Evolutionary conservation across 2,888 invertebrate genomes (phyloP).

Genomic region (Cheilosia grossa): DNA sequence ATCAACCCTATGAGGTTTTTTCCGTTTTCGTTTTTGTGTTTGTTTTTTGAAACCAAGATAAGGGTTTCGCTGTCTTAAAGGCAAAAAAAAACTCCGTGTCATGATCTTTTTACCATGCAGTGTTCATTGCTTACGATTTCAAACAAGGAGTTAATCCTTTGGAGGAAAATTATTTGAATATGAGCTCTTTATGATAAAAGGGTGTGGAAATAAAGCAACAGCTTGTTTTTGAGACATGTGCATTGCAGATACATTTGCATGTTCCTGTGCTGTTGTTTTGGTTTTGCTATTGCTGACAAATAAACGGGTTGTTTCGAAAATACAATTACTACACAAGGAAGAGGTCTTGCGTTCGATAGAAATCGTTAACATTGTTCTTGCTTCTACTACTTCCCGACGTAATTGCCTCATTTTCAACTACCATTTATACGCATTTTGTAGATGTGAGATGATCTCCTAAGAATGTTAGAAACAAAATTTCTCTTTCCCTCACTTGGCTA

Average conservation of each 20-base stretch:
- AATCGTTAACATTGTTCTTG: no score
- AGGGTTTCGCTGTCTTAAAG: slow-evolving; percentile 33
- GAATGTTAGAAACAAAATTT: no score
- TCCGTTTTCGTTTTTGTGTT: neutral
- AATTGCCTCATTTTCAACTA: no score
- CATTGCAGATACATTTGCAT: neutral
- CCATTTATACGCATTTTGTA: no score
- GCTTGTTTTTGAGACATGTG: neutral
- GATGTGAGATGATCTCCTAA: no score
- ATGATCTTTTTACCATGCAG: neutral
- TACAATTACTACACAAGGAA: no score
- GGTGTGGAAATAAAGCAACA: slow-evolving; percentile 8
- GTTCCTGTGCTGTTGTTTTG: no score
- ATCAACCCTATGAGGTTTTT: slow-evolving; percentile 2
- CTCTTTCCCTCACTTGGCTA: no score
- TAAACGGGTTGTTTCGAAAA: neutral
- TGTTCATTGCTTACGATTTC: slow-evolving; percentile 16
- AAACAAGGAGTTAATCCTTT: slow-evolving; percentile 32
- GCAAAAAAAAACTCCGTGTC: neutral
- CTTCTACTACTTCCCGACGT: no score
- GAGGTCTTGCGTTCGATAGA: no score
- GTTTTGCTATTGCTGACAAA: neutral
- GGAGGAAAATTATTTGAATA: neutral
- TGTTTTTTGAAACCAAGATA: neutral
- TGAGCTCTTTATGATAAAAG: neutral